These are phyloP conservation scores for Danio tinwini DNA, from an alignment of 2,797 vertebrate genomes.

Conservation along the genomic window DNA sequence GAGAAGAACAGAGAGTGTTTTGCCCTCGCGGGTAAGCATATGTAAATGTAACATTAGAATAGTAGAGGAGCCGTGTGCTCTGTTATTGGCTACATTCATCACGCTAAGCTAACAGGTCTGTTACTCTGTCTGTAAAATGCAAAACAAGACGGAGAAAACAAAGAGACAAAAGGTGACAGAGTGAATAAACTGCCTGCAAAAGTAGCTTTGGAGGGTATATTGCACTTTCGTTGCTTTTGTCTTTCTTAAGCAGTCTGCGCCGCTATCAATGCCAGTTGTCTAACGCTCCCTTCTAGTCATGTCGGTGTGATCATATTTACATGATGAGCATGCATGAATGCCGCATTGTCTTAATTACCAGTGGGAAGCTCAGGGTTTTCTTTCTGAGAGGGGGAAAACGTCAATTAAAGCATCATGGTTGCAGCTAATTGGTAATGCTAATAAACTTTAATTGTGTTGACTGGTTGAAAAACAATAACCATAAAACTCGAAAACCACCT, in stretches of 20 bases:
- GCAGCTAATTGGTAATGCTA: neutral
- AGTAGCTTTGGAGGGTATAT: slow-evolving; percentile 12
- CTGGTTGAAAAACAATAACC: neutral
- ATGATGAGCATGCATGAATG: slow-evolving; percentile 19
- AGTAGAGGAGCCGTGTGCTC: slow-evolving; percentile 20
- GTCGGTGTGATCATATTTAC: slow-evolving; percentile 11
- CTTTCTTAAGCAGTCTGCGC: neutral
- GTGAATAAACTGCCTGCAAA: slow-evolving; percentile 17
- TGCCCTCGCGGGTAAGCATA: slow-evolving; percentile 45
- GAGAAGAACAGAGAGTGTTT: slow-evolving; percentile 12
- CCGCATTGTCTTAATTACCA: neutral
- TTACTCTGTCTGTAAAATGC: slow-evolving; percentile 34
- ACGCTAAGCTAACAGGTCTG: slow-evolving; percentile 50
- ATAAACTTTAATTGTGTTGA: neutral
- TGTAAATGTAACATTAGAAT: slow-evolving; percentile 53
- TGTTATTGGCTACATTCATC: slow-evolving; percentile 55
- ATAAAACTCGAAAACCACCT: neutral
- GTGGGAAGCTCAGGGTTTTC: neutral
- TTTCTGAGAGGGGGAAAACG: neutral
- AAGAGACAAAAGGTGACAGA: slow-evolving; percentile 25
- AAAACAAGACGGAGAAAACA: slow-evolving; percentile 17
- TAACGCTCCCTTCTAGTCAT: slow-evolving; percentile 24
- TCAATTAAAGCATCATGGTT: slow-evolving; percentile 1
- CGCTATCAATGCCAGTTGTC: slow-evolving; percentile 8
- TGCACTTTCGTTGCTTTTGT: slow-evolving; percentile 4